Conservation (phyloP, 2,113 vertebrate species). For the Oceanites oceanicus region DNA sequence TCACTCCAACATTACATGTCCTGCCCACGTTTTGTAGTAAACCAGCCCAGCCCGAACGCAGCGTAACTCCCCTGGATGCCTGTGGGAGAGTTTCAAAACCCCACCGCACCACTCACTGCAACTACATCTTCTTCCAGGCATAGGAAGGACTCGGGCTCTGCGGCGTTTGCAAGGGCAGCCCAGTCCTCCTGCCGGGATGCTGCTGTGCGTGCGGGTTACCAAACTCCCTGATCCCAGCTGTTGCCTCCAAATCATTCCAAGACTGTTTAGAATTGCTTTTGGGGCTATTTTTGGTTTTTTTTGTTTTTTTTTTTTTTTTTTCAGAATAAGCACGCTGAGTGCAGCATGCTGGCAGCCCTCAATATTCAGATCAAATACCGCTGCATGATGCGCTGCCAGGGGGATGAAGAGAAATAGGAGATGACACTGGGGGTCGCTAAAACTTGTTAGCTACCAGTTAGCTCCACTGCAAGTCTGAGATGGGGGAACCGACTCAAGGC, state of each 20-base stretch:
- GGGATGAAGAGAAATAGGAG: not conserved
- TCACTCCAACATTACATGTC: not conserved
- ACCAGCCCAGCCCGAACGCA: not conserved
- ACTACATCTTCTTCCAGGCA: not conserved
- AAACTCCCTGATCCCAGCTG: not conserved
- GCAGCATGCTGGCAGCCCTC: not conserved
- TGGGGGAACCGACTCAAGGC: not conserved
- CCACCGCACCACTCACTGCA: not conserved
- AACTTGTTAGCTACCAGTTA: not conserved
- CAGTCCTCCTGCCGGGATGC: not conserved
- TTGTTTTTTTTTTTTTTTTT: rapidly evolving
- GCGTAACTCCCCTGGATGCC: not conserved
- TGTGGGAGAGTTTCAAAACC: not conserved
- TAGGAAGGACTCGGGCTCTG: not conserved
- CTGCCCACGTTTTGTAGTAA: not conserved
- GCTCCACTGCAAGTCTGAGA: not conserved
- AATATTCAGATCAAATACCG: not conserved
- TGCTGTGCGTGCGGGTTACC: not conserved
- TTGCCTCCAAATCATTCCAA: not conserved
- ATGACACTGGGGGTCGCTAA: not conserved
- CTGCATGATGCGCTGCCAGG: not conserved
- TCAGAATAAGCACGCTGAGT: not conserved
- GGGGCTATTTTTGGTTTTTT: no score
- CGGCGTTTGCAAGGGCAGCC: not conserved
- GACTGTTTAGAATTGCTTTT: not conserved